phyloP scores from a whole-genome alignment of 2,113 vertebrate species.

The Phalacrocorax aristotelis region DNA sequence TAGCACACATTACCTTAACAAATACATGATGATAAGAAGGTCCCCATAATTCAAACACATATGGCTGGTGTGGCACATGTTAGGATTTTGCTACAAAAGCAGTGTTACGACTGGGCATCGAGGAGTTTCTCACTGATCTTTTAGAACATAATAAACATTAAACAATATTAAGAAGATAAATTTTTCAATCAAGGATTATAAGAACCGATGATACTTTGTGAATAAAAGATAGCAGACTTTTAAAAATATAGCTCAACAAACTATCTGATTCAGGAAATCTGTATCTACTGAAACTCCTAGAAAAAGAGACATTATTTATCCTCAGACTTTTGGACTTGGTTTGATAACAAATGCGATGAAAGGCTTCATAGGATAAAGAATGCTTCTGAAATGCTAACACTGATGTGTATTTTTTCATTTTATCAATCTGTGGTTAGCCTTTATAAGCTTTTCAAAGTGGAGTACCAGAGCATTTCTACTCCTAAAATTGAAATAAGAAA shows the following conservation, averaged over 20 bases:
- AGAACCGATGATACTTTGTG: neutral
- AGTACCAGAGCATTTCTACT: neutral
- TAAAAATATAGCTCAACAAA: neutral
- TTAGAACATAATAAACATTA: too few relatives aligned
- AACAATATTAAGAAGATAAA: too few relatives aligned
- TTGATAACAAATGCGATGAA: conserved; percentile 3
- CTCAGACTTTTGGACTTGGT: neutral
- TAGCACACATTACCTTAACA: neutral
- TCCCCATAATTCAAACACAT: neutral
- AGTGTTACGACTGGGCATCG: too few relatives aligned
- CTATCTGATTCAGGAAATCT: neutral
- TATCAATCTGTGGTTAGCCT: neutral
- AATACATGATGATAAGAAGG: neutral
- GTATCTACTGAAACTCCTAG: neutral
- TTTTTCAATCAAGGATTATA: neutral
- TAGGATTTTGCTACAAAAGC: too few relatives aligned
- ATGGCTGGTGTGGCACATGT: too few relatives aligned
- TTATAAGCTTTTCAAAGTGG: neutral
- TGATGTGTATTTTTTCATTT: neutral
- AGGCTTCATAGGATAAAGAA: neutral
- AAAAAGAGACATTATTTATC: neutral
- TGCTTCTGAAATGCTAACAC: neutral
- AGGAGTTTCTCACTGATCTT: too few relatives aligned
- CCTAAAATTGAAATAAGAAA: conserved; percentile 24
- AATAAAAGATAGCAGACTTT: neutral